These are phyloP conservation scores for Heliconius nattereri DNA, from an alignment of 1,140 invertebrate species.

Conservation along the genomic window DNA sequence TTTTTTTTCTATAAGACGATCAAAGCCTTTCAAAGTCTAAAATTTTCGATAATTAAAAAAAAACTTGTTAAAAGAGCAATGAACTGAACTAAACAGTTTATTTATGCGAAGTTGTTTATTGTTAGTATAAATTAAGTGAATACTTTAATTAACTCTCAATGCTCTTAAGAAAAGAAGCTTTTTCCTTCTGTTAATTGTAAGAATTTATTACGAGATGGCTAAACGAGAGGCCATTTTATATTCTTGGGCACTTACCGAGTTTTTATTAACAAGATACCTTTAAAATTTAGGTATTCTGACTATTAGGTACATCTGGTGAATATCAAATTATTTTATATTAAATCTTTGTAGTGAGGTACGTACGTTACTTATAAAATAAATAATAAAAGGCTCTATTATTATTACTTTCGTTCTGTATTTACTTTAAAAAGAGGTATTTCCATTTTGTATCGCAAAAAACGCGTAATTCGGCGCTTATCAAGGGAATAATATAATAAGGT, in stretches of 20 bases:
- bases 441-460: no score
- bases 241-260: constrained; percentile 12
- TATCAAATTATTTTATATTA: neutral
- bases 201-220: constrained; percentile 31
- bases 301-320: neutral
- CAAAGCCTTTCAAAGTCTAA: neutral
- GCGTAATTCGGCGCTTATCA: no score
- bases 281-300: constrained; percentile 5
- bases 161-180: constrained; percentile 31
- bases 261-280: constrained; percentile 12
- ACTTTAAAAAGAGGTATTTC: no score
- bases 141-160: constrained; percentile 34
- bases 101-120: constrained; percentile 31
- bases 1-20: neutral
- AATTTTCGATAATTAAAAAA: constrained; percentile 19
- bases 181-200: constrained; percentile 31
- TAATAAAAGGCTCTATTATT: no score
- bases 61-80: constrained; percentile 6
- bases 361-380: no score
- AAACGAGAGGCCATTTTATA: constrained; percentile 29
- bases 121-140: constrained; percentile 31
- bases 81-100: constrained; percentile 23
- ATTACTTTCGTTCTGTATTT: no score
- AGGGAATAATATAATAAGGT: no score
- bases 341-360: no score